Percentiles rank a stretch among this genome's conserved stretches.
These are phyloP conservation scores for Darevskia mixta DNA, from an alignment of 2,797 vertebrate species.

Conservation along the genomic window DNA sequence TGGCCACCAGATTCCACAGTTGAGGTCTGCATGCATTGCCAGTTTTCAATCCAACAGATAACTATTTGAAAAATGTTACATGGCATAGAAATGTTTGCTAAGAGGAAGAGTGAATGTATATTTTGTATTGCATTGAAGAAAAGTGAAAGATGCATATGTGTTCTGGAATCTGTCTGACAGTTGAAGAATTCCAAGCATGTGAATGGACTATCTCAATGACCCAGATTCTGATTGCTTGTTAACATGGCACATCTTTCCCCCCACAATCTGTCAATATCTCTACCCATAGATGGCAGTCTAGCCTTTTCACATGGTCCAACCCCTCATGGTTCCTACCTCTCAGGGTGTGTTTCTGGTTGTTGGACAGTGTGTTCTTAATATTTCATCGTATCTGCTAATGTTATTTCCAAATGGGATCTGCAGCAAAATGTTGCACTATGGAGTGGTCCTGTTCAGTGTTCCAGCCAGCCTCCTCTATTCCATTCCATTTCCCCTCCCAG, in stretches of 20 bases:
- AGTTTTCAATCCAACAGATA: background rate
- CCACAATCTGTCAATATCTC: background rate
- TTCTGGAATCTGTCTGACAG: background rate
- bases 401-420: background rate
- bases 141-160: background rate
- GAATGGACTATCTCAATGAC: background rate
- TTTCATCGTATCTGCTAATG: background rate
- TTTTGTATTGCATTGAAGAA: background rate
- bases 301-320: background rate
- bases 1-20: background rate
- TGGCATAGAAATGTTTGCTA: background rate
- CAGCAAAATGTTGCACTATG: background rate
- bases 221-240: background rate
- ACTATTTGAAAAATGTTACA: background rate
- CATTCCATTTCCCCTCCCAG: background rate
- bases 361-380: background rate
- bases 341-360: background rate
- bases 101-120: background rate
- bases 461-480: background rate
- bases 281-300: background rate
- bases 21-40: no score
- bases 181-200: slow-evolving; percentile 14
- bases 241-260: background rate
- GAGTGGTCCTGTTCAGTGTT: background rate
- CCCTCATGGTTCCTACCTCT: no score